These are phyloP conservation scores for Apotomis capreana DNA, from an alignment of 2,888 invertebrate genomes.

Conservation along the genomic window DNA sequence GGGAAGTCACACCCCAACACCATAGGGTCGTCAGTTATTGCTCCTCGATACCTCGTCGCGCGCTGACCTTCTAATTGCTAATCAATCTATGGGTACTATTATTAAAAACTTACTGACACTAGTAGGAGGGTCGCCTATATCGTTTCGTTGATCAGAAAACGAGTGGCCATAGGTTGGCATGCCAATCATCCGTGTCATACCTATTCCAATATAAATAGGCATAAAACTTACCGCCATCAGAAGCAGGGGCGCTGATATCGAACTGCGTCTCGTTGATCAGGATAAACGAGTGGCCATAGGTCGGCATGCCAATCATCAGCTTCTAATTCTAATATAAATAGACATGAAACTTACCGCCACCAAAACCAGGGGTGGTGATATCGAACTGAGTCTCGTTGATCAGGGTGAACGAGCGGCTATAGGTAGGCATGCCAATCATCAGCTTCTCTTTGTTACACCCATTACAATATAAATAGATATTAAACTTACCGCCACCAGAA, in stretches of 20 bases:
- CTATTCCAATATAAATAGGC: slow-evolving; percentile 85
- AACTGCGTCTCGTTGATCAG: slow-evolving; percentile 90
- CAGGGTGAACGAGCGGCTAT: slow-evolving; percentile 95
- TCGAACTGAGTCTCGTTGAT: slow-evolving; percentile 88
- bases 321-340: slow-evolving; percentile 89
- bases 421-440: slow-evolving; percentile 97
- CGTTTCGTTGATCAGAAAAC: slow-evolving; percentile 92
- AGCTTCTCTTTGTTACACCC: slow-evolving; percentile 97
- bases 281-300: slow-evolving; percentile 96
- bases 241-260: not conserved
- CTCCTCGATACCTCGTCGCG: too few relatives aligned
- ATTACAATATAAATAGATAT: slow-evolving; percentile 81
- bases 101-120: slow-evolving; percentile 87
- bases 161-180: slow-evolving; percentile 97
- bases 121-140: slow-evolving; percentile 95
- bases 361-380: not conserved
- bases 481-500: slow-evolving; percentile 89
- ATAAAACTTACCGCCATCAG: not conserved
- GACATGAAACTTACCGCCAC: not conserved
- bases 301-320: slow-evolving; percentile 96
- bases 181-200: slow-evolving; percentile 96
- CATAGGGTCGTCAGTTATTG: too few relatives aligned
- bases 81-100: too few relatives aligned
- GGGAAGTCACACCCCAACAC: too few relatives aligned
- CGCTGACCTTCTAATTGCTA: too few relatives aligned